Evolutionary conservation across 2,888 invertebrate genomes (phyloP).

Genomic region (Nesidiocoris tenuis): DNA sequence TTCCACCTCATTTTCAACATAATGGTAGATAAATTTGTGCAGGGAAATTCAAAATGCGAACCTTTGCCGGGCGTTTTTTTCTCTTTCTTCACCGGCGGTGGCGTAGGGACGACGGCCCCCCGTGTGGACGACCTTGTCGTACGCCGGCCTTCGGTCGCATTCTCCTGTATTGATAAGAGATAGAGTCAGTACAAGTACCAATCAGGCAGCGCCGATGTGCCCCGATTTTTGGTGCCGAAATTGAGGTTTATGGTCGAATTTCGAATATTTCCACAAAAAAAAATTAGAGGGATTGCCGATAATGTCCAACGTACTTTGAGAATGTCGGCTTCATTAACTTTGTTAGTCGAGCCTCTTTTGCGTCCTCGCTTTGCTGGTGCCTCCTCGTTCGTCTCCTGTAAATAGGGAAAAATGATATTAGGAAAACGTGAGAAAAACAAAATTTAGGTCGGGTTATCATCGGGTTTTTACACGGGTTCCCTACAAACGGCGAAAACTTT

Average conservation of each 20-base stretch:
- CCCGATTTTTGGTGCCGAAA: no score
- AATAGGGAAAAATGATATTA: slow-evolving; percentile 1
- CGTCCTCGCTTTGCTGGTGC: slow-evolving; percentile 47
- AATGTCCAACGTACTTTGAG: slow-evolving; percentile 20
- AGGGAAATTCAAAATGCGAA: slow-evolving; percentile 25
- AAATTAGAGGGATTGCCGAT: background rate
- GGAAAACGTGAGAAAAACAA: no score
- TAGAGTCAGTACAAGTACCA: background rate
- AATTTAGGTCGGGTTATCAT: no score
- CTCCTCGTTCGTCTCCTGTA: slow-evolving; percentile 46
- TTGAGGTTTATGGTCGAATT: no score
- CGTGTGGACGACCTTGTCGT: slow-evolving; percentile 49
- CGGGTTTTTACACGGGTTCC: no score
- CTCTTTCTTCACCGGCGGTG: slow-evolving; percentile 47
- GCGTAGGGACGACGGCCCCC: slow-evolving; percentile 48
- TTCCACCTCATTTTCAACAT: slow-evolving; percentile 18
- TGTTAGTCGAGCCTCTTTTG: slow-evolving; percentile 48
- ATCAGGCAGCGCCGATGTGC: no score
- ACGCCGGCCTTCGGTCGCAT: slow-evolving; percentile 48
- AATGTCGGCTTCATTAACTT: slow-evolving; percentile 49
- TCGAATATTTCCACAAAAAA: background rate
- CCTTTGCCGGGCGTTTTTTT: slow-evolving; percentile 49
- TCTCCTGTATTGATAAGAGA: slow-evolving; percentile 35
- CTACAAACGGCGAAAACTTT: no score
- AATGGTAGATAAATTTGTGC: background rate